Conservation (phyloP, 2,888 invertebrate genomes). For the Furcula furcula region DNA sequence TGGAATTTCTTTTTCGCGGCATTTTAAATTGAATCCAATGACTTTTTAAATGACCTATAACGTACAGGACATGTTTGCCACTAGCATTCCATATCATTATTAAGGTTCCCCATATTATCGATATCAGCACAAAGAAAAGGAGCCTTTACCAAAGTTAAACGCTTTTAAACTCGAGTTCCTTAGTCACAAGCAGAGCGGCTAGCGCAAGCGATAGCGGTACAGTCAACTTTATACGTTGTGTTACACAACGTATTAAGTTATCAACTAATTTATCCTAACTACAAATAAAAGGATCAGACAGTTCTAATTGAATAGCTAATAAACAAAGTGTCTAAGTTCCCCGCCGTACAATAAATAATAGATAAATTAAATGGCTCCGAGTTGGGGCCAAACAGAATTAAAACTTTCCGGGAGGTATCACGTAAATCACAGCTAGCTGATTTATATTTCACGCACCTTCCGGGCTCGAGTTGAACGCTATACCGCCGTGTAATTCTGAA, state of each 20-base stretch:
- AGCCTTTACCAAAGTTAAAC: too few relatives aligned
- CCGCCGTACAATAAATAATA: conserved; percentile 64
- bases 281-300: conserved; percentile 36
- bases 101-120: too few relatives aligned
- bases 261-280: too few relatives aligned
- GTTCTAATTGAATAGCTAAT: conserved; percentile 62
- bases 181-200: too few relatives aligned
- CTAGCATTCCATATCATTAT: too few relatives aligned
- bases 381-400: conserved; percentile 65
- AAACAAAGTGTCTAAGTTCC: conserved; percentile 61
- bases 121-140: too few relatives aligned
- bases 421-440: conserved; percentile 70
- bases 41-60: too few relatives aligned
- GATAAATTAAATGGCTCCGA: conserved; percentile 65
- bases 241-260: background rate
- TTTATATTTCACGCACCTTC: conserved; percentile 74
- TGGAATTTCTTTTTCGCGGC: too few relatives aligned
- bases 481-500: conserved; percentile 29
- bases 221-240: background rate
- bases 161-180: too few relatives aligned
- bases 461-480: conserved; percentile 21
- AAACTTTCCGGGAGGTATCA: conserved; percentile 67
- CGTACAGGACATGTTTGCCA: too few relatives aligned
- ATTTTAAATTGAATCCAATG: too few relatives aligned
- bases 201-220: too few relatives aligned